Evolutionary conservation across 2,888 invertebrate genomes (phyloP), one percentile per base, ranked within the genome.

Genomic region (Linyphia triangularis): DNA sequence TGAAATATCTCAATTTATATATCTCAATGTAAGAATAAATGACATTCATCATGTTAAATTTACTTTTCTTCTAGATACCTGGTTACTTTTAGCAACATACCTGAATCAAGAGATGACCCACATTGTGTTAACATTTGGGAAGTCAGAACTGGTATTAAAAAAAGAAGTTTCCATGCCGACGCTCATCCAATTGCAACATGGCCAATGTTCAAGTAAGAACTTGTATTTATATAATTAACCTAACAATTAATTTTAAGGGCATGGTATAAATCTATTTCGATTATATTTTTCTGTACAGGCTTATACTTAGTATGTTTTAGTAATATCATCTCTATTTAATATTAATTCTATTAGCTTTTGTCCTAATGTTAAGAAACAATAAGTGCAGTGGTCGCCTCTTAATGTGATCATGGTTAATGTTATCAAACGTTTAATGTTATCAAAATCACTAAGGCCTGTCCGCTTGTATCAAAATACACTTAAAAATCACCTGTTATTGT

Each of bases 91-190:
- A 97, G 98, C 43, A 96, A 98, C 0, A 95, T 96, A 85, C 94
- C 95, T 19, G 93, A 94, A 90, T 92, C 92, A 67, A 90, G 91
- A 95, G 92, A 96, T 94, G 93, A 98, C 95, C 94, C 94, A 90
- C 96, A 97, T 92, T 95, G 98, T 19, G 88, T 95, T 86, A 96
- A 98, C 82, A 97, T 99, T 92, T 99, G 99, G 98, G 99, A 99
- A 93, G 97, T 99, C 90, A 95, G 97, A 90, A 98, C 98, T 5
- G 99, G 98, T 9, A 95, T 95, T 91, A 98, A 98, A 92, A 98
- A 98, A 92, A 95, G 99, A 91, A 96, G 96, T 2, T 99, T 99
- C 93, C 95, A 95, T 82, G 95, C 96, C 0, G 97, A 97, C 78
- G 96, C 96, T 79, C 92, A 93, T 77, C 96, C 96, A 84, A 92